These are phyloP conservation scores for Thamnaconus septentrionalis DNA, from an alignment of 2,113 vertebrate genomes.

Conservation along the genomic window DNA sequence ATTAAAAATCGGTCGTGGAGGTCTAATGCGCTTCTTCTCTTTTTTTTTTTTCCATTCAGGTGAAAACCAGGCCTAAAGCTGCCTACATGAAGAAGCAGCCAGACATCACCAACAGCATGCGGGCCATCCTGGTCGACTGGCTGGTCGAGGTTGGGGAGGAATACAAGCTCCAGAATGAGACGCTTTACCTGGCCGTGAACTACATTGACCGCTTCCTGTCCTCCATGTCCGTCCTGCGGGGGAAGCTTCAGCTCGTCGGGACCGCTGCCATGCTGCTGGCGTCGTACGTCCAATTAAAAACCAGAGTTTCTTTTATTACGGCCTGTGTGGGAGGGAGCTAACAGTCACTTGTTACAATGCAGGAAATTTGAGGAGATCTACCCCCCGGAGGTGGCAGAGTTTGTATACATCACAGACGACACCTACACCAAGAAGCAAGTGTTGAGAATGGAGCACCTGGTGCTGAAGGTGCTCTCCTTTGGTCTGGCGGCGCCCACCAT, in stretches of 20 bases:
- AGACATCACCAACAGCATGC: conserved; percentile 96
- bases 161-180: conserved; percentile 97
- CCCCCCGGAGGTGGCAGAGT: conserved; percentile 96
- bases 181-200: conserved; percentile 93
- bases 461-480: conserved; percentile 96
- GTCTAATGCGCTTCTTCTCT: not conserved
- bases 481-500: conserved; percentile 95
- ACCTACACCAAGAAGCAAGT: conserved; percentile 99
- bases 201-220: conserved; percentile 98
- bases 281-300: conserved; percentile 81
- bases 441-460: conserved; percentile 95
- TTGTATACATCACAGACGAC: conserved; percentile 99
- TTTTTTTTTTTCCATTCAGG: conserved; percentile 56
- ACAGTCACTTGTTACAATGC: conserved; percentile 1
- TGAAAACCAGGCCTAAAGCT: conserved; percentile 89
- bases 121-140: conserved; percentile 98
- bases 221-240: conserved; percentile 95
- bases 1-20: not conserved
- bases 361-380: conserved; percentile 99
- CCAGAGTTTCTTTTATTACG: not conserved
- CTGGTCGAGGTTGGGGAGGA: conserved; percentile 98
- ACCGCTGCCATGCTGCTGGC: conserved; percentile 97
- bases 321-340: not conserved
- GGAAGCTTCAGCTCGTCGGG: conserved; percentile 96
- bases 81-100: conserved; percentile 98